Conservation (phyloP, 2,797 vertebrate species). For the Sebastiscus tertius region DNA sequence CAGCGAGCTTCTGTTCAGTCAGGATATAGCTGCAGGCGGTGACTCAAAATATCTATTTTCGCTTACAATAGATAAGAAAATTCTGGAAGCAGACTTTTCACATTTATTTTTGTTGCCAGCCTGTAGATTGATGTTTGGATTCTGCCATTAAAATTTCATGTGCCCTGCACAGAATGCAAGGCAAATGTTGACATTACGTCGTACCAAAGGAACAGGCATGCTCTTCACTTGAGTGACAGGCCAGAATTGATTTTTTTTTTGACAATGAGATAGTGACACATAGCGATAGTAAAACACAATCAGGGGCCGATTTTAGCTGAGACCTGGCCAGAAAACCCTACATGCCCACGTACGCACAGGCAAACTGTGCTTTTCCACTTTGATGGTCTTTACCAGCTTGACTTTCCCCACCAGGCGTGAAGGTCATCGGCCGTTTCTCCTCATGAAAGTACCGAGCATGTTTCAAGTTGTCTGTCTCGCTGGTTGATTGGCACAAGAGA, state of each 20-base stretch:
- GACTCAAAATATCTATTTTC: conserved; percentile 42
- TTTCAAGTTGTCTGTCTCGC: conserved; percentile 28
- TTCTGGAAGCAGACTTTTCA: conserved; percentile 23
- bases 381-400: conserved; percentile 58
- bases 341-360: background rate
- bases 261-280: conserved; percentile 43
- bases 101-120: conserved; percentile 33
- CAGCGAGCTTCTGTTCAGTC: conserved; percentile 15
- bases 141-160: conserved; percentile 60
- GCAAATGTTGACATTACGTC: conserved; percentile 61
- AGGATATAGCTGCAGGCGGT: background rate
- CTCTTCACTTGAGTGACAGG: conserved; percentile 55
- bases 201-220: conserved; percentile 10
- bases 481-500: conserved; percentile 45
- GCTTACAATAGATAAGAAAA: conserved; percentile 8
- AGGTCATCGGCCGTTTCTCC: conserved; percentile 59
- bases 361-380: conserved; percentile 30
- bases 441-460: conserved; percentile 39
- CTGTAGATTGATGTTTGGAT: conserved; percentile 53
- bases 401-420: conserved; percentile 47
- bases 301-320: conserved; percentile 26
- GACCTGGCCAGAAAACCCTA: conserved; percentile 1
- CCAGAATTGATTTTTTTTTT: conserved; percentile 57
- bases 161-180: conserved; percentile 29
- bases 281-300: conserved; percentile 37